Conservation (phyloP, 2,797 vertebrate species). For the Anniella stebbinsi region DNA sequence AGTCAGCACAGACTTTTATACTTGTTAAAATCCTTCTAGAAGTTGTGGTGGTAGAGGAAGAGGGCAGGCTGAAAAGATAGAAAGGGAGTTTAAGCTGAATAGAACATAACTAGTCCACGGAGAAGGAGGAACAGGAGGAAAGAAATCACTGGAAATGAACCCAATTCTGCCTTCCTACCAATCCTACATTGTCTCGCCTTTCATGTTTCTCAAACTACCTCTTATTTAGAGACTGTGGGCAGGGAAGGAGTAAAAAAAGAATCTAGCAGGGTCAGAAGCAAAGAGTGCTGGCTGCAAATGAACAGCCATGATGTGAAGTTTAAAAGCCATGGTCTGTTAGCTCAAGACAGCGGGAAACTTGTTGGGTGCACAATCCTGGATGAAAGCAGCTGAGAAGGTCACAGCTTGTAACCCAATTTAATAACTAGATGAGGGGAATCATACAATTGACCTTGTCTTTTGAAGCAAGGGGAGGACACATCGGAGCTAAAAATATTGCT, state of each 20-base stretch:
- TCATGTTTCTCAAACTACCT: neutral
- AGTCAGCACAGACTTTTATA: neutral
- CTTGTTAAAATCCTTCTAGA: neutral
- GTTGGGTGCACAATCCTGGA: constrained; percentile 12
- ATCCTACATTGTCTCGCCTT: neutral
- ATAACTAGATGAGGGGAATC: constrained; percentile 44
- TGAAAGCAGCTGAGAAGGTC: constrained; percentile 34
- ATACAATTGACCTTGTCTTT: constrained; percentile 45
- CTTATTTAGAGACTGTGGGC: neutral
- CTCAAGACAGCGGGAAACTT: constrained; percentile 23
- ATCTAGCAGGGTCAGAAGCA: constrained; percentile 10
- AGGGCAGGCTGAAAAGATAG: neutral
- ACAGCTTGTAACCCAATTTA: constrained; percentile 43
- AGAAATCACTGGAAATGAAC: neutral
- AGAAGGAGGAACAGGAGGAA: neutral
- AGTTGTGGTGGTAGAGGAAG: neutral
- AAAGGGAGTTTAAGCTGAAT: neutral
- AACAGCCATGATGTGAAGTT: constrained; percentile 16
- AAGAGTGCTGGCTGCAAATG: constrained; percentile 9
- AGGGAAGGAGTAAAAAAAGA: constrained; percentile 10
- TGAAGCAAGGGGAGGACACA: constrained; percentile 27
- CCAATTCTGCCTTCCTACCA: constrained; percentile 12
- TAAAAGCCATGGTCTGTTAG: constrained; percentile 26
- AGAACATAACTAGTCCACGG: neutral
- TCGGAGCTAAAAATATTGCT: constrained; percentile 37